These are phyloP conservation scores for Brenthis ino DNA, from an alignment of 2,888 invertebrate genomes.

Conservation along the genomic window DNA sequence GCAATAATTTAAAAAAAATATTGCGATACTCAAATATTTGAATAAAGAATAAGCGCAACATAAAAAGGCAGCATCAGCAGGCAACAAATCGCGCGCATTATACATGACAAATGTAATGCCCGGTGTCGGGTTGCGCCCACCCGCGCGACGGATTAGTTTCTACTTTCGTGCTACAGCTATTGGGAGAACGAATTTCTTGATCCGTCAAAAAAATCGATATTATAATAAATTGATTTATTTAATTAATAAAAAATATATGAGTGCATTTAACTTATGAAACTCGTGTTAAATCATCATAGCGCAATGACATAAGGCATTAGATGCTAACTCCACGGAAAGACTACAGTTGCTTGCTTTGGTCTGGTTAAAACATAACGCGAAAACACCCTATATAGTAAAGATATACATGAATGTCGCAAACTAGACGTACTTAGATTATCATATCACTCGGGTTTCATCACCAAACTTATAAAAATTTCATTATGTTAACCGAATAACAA, in stretches of 20 bases:
- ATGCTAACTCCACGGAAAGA: not conserved
- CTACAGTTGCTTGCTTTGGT: not conserved
- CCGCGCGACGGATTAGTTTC: slow-evolving; percentile 72
- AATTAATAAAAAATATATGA: not conserved
- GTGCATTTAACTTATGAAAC: not conserved
- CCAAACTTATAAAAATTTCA: too few relatives aligned
- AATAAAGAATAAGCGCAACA: slow-evolving; percentile 74
- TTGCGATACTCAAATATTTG: slow-evolving; percentile 62
- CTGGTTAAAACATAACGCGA: too few relatives aligned
- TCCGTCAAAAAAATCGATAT: slow-evolving; percentile 19
- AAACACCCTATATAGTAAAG: too few relatives aligned
- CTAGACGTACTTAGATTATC: too few relatives aligned
- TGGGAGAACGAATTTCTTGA: not conserved
- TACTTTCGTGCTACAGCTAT: slow-evolving; percentile 17
- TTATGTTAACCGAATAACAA: too few relatives aligned
- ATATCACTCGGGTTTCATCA: too few relatives aligned
- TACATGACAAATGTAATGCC: slow-evolving; percentile 81
- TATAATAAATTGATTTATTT: not conserved
- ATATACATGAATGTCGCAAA: too few relatives aligned
- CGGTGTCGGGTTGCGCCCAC: slow-evolving; percentile 79
- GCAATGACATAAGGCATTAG: not conserved
- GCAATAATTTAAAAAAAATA: slow-evolving; percentile 69
- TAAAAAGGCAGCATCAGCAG: slow-evolving; percentile 65
- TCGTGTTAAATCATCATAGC: not conserved
- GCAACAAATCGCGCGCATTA: slow-evolving; percentile 82